A percentile compares a stretch with the other conserved stretches of the same genome.
These are phyloP conservation scores for Leucozona laternaria DNA, from an alignment of 2,888 invertebrate genomes.

Conservation along the genomic window DNA sequence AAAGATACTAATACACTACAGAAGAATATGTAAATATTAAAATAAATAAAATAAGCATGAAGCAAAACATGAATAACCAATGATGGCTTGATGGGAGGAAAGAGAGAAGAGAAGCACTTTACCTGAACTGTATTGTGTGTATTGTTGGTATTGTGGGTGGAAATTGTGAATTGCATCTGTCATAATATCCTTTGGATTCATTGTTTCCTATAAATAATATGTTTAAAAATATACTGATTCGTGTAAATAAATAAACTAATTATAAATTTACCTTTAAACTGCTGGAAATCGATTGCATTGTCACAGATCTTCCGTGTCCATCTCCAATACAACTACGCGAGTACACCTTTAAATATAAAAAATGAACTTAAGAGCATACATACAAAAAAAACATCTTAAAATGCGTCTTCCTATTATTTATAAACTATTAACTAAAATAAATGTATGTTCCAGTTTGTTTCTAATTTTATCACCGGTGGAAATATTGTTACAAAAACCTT, in stretches of 20 bases:
- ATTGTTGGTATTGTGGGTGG: conserved; percentile 99
- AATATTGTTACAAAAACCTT: too few species aligned
- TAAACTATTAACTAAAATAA: too few species aligned
- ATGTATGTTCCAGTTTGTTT: too few species aligned
- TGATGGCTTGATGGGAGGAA: conserved; percentile 31
- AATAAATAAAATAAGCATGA: conserved; percentile 76
- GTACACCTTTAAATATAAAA: conserved; percentile 85
- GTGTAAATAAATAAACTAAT: neutral
- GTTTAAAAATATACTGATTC: neutral
- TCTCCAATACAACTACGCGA: conserved; percentile 92
- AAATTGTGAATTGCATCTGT: conserved; percentile 99
- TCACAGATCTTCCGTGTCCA: conserved; percentile 95
- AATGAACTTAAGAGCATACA: neutral
- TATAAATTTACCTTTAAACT: conserved; percentile 92
- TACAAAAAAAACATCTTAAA: too few species aligned
- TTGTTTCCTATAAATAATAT: conserved; percentile 90
- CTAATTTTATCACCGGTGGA: too few species aligned
- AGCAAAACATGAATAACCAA: conserved; percentile 37
- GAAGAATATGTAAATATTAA: conserved; percentile 13
- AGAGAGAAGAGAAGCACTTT: conserved; percentile 82
- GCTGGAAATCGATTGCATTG: conserved; percentile 99
- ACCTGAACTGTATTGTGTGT: conserved; percentile 98
- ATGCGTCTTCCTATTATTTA: too few species aligned
- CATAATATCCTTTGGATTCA: conserved; percentile 99
- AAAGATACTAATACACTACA: conserved; percentile 39